Evolutionary conservation across 2,113 vertebrate species (phyloP), one percentile per base, ranked within the genome.

Genomic region (Lophochroa leadbeateri): DNA sequence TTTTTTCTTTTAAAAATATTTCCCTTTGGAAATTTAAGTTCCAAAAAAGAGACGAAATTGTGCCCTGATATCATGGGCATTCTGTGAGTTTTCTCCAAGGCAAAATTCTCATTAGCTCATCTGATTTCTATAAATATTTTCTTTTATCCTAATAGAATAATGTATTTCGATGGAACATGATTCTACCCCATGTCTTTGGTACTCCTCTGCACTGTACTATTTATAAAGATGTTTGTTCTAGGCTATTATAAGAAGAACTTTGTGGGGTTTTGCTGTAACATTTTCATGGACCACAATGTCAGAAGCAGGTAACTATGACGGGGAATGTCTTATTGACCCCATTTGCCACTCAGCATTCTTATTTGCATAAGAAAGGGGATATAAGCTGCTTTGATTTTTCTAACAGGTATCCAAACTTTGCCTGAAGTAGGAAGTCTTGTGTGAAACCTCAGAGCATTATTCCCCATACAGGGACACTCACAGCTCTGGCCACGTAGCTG

Each of bases 51-150:
- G 35, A 86, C 7, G 13, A 72, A 89, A 39, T 72, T 76, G 12
- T 87, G 58, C 13, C 37, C 39, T 70, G 47, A 20, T 52, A 33
- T 60, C 43, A 58, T 2, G 4, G 5, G 8, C 7, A 35, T 81
- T 78, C 91, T 28, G 58, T 68, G 27, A 91, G 29, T 49, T 82
- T 83, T 61, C 79, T 90, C 53, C 31, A 63, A 91, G 88, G 46
- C 0, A 0, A 77, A 86, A 80, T 74, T 90, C 63, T 80, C 64
- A 65, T 91, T 80, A 92, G 35, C 53, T 60, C 35, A 37, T 76
- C 37, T 70, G 53, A 70, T 92, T 80, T 77, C 58, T 82, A 69
- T 82, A 91, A 82, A 89, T 92, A 90, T 88, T 95, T 72, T 69
- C 58, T 84, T 75, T 92, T 89, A 61, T 88, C 68, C 77, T 94